Percentiles rank a stretch among this genome's conserved stretches.
phyloP scores from a whole-genome alignment of 2,113 vertebrate species.

The Alexandromys fortis region DNA sequence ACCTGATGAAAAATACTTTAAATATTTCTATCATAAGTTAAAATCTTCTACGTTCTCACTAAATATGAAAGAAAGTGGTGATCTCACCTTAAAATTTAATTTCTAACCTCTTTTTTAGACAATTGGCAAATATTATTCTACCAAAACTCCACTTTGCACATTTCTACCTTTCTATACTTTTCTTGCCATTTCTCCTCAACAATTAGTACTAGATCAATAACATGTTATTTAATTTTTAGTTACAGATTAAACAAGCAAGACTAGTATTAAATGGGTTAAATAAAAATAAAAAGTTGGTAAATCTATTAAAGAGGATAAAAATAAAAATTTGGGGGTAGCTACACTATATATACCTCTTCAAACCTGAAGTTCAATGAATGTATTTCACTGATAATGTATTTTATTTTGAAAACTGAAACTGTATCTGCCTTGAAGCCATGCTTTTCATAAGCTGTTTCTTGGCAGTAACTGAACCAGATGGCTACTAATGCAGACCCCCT shows the following conservation, averaged over 20 bases:
- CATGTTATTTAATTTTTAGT: neutral
- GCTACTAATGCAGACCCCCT: neutral
- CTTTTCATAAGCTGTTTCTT: neutral
- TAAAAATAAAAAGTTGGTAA: neutral
- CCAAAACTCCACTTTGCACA: neutral
- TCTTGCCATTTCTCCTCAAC: neutral
- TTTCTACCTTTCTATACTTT: neutral
- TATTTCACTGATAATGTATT: neutral
- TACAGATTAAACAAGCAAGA: neutral
- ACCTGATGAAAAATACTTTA: neutral
- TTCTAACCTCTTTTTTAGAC: neutral
- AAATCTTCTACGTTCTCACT: neutral
- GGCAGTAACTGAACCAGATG: neutral
- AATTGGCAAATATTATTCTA: neutral
- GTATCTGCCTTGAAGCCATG: neutral
- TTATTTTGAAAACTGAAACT: neutral
- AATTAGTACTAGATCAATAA: neutral
- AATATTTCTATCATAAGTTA: neutral
- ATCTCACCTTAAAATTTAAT: slow-evolving; percentile 29
- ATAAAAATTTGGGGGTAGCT: neutral
- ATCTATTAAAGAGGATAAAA: neutral
- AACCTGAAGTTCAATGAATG: neutral
- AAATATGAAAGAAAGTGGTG: neutral
- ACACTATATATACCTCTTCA: neutral
- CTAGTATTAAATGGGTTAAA: neutral